A percentile compares a stretch with the other conserved stretches of the same genome.
Conservation (phyloP, 2,113 vertebrate species). For the Malurus cyaneus region DNA sequence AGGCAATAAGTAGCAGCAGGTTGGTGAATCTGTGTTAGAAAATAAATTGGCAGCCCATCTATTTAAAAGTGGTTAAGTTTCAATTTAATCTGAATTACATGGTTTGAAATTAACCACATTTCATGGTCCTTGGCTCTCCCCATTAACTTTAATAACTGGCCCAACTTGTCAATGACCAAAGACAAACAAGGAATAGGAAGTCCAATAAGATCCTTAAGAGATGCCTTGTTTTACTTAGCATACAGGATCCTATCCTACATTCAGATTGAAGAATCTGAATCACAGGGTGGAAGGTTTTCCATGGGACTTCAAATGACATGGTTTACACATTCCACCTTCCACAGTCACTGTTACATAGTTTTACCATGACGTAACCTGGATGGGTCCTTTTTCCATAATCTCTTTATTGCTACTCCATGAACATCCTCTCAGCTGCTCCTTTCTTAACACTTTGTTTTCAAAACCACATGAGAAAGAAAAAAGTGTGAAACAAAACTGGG, state of each 20-base stretch:
- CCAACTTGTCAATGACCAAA: conserved; percentile 42
- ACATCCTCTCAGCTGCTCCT: neutral
- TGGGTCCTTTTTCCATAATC: neutral
- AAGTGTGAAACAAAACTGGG: neutral
- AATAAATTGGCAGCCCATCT: conserved; percentile 53
- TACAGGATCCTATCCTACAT: neutral
- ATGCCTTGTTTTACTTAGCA: neutral
- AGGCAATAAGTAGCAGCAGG: conserved; percentile 60
- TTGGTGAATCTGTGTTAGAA: conserved; percentile 51
- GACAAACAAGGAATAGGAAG: conserved; percentile 22
- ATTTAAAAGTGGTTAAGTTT: conserved; percentile 68
- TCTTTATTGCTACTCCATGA: neutral
- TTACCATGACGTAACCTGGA: neutral
- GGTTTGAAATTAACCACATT: conserved; percentile 63
- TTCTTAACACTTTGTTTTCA: neutral
- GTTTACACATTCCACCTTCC: neutral
- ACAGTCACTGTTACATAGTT: fast-evolving
- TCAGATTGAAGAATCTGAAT: neutral
- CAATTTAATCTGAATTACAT: conserved; percentile 68
- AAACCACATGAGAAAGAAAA: neutral
- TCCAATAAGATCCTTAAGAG: conserved; percentile 24
- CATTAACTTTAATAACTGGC: conserved; percentile 48
- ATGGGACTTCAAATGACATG: neutral
- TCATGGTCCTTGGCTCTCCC: conserved; percentile 2
- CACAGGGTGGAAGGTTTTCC: neutral